A percentile compares a stretch with the other conserved stretches of the same genome.
These are phyloP conservation scores for Centruroides vittatus DNA, from an alignment of 1,140 invertebrate genomes.

Conservation along the genomic window DNA sequence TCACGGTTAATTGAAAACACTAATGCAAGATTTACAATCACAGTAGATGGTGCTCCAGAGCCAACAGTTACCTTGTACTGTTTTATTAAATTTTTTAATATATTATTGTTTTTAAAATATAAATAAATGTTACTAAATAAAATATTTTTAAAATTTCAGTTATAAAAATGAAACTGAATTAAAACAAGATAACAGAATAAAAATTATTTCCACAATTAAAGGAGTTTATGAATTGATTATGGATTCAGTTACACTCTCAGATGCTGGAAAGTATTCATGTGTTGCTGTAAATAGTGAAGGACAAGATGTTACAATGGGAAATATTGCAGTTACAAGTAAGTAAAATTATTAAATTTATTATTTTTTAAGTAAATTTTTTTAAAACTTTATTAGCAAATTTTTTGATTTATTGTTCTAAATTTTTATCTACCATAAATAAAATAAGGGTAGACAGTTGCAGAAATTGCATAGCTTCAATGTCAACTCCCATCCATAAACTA, in stretches of 20 bases:
- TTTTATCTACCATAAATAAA: too few species aligned
- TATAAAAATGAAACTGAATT: constrained; percentile 66
- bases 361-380: too few species aligned
- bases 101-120: neutral
- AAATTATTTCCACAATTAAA: constrained; percentile 43
- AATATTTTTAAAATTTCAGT: constrained; percentile 33
- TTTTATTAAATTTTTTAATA: neutral
- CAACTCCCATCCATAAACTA: too few species aligned
- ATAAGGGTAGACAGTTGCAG: too few species aligned
- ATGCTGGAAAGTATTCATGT: constrained; percentile 79
- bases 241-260: constrained; percentile 53
- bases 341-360: neutral
- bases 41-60: constrained; percentile 70
- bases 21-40: constrained; percentile 73
- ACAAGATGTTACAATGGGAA: constrained; percentile 54
- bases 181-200: constrained; percentile 49
- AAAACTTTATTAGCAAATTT: too few species aligned
- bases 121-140: neutral
- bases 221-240: constrained; percentile 86
- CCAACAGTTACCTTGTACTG: constrained; percentile 74
- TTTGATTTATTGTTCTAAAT: too few species aligned
- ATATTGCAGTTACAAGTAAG: constrained; percentile 59
- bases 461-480: too few species aligned
- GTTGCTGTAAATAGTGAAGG: constrained; percentile 71
- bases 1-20: constrained; percentile 73